Percentiles rank a stretch among this genome's conserved stretches.
Conservation (phyloP, 2,888 invertebrate genomes). For the Unio delphinus region DNA sequence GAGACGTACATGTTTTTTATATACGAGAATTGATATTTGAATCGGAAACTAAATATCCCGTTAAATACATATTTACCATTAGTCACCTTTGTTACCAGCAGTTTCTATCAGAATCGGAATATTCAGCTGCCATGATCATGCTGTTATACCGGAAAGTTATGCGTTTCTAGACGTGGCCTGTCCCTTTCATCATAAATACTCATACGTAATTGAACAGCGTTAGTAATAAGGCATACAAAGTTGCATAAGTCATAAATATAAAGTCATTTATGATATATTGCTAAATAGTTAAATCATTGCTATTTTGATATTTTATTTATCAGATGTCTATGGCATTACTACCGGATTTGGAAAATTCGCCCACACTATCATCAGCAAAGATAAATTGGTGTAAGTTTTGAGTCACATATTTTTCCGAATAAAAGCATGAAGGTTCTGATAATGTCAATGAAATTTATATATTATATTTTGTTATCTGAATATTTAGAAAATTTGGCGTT, state of each 20-base stretch:
- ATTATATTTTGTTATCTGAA: no score
- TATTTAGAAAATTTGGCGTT: no score
- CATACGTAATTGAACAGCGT: no score
- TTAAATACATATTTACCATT: not conserved
- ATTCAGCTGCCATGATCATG: no score
- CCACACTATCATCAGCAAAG: conserved; percentile 74
- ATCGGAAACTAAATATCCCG: not conserved
- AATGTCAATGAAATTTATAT: no score
- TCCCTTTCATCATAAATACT: no score
- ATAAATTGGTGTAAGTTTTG: conserved; percentile 75
- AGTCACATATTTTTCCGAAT: not conserved
- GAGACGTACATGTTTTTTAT: no score
- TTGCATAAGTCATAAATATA: not conserved
- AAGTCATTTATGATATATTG: not conserved
- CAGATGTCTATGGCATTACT: conserved; percentile 78
- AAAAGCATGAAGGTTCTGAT: not conserved
- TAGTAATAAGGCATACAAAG: not conserved
- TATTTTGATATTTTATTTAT: conserved; percentile 14
- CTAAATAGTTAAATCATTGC: not conserved
- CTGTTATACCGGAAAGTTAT: no score
- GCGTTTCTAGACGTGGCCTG: no score
- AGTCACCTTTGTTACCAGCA: not conserved
- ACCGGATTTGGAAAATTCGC: conserved; percentile 82
- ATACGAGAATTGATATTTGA: no score
- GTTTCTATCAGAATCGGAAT: no score